phyloP scores from a whole-genome alignment of 2,113 vertebrate species.

The Progne subis region DNA sequence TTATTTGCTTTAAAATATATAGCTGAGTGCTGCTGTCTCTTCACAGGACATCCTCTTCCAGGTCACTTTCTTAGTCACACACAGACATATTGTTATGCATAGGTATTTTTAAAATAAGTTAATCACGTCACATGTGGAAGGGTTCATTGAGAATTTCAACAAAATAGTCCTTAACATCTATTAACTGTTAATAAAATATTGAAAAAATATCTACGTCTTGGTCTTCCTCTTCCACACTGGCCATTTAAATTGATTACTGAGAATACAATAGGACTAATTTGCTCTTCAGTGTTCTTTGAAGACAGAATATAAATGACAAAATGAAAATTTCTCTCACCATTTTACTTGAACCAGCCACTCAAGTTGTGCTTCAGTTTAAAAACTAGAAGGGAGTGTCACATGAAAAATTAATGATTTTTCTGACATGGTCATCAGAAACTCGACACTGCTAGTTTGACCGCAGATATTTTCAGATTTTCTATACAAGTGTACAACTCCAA shows the following conservation, averaged over 20 bases:
- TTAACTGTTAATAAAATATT: not conserved
- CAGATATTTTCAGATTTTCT: not conserved
- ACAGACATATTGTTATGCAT: not conserved
- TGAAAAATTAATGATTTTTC: not conserved
- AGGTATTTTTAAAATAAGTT: not conserved
- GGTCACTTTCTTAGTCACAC: not conserved
- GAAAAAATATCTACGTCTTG: not conserved
- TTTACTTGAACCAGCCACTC: not conserved
- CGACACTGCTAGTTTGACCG: not conserved
- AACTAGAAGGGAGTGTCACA: not conserved
- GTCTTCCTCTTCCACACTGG: not conserved
- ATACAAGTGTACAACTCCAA: not conserved
- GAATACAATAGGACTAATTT: not conserved
- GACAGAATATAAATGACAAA: not conserved
- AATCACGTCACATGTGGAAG: not conserved
- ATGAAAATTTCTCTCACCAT: not conserved
- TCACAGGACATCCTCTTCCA: not conserved
- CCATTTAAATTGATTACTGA: not conserved
- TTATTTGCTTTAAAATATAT: not conserved
- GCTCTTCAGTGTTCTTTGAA: not conserved
- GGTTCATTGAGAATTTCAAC: not conserved
- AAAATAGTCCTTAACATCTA: not conserved
- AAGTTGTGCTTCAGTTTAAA: not conserved
- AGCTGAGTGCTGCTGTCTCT: not conserved
- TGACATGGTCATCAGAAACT: not conserved